These are phyloP conservation scores for Drosophila rufa DNA, from an alignment of 1,140 invertebrate genomes.

Conservation along the genomic window DNA sequence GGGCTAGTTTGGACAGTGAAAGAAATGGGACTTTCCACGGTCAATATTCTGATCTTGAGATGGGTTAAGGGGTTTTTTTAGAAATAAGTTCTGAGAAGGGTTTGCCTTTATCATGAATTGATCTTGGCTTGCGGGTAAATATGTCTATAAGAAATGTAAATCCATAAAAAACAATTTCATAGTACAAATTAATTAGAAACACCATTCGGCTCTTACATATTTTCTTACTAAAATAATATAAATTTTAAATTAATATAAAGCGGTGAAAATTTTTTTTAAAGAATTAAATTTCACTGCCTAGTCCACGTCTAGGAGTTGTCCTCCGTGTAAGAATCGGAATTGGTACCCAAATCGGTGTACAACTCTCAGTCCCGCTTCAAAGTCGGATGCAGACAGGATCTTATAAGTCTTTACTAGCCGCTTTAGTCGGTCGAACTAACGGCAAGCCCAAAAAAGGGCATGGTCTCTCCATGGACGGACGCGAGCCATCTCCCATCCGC, in stretches of 20 bases:
- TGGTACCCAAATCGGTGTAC: constrained; percentile 1
- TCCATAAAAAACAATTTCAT: background rate
- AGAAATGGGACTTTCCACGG: constrained; percentile 4
- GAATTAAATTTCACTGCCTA: background rate
- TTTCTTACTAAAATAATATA: too few species aligned
- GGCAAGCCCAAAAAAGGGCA: constrained; percentile 73
- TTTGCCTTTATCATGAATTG: background rate
- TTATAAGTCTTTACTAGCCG: constrained; percentile 19
- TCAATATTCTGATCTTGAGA: constrained; percentile 12
- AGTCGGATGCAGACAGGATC: constrained; percentile 26
- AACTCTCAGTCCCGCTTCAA: constrained; percentile 3
- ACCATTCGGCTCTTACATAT: background rate
- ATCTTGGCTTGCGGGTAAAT: background rate
- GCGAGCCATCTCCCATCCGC: constrained; percentile 28
- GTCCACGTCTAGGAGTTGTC: background rate
- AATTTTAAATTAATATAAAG: background rate
- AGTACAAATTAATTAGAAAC: too few species aligned
- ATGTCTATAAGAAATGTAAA: background rate
- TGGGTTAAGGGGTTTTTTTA: background rate
- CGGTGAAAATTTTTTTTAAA: background rate
- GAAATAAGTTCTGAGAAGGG: background rate
- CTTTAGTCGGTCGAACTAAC: constrained; percentile 66
- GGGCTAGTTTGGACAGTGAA: constrained; percentile 21
- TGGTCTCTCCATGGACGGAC: constrained; percentile 39
- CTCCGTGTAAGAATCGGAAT: constrained; percentile 15